A percentile compares a stretch with the other conserved stretches of the same genome.
Evolutionary conservation across 2,113 vertebrate genomes (phyloP).

Genomic region (Dendropsophus ebraccatus): DNA sequence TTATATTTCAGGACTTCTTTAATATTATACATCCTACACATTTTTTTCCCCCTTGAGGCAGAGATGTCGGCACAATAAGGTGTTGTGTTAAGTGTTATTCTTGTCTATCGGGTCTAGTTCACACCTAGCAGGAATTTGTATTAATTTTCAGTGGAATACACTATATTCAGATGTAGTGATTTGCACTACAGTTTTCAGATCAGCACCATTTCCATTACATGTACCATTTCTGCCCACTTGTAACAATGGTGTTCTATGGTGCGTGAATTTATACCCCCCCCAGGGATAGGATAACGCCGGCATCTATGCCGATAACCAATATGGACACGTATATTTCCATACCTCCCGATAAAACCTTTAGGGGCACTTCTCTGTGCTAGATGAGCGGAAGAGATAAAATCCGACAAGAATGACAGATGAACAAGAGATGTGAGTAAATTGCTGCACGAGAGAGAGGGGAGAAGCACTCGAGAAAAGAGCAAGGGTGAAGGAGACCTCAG

Average conservation of each 20-base stretch:
- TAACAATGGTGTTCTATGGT: too few relatives aligned
- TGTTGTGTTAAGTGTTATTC: too few relatives aligned
- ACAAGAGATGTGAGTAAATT: conserved; percentile 21
- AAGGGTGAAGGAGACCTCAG: conserved; percentile 9
- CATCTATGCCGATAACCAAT: neutral
- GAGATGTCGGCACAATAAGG: too few relatives aligned
- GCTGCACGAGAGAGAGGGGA: conserved; percentile 8
- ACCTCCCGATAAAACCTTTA: neutral
- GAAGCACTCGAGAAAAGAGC: neutral
- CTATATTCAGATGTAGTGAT: too few relatives aligned
- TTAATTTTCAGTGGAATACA: neutral
- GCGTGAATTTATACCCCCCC: too few relatives aligned
- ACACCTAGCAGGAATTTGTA: neutral
- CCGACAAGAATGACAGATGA: conserved; percentile 13
- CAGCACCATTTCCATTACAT: too few relatives aligned
- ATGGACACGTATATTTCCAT: neutral
- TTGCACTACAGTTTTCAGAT: too few relatives aligned
- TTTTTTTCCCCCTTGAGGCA: too few relatives aligned
- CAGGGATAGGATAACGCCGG: neutral
- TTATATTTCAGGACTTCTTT: neutral
- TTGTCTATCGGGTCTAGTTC: neutral
- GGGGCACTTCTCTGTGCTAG: neutral
- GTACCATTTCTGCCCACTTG: too few relatives aligned
- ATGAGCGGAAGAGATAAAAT: neutral
- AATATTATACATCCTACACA: too few relatives aligned